Evolutionary conservation across 2,797 vertebrate genomes (phyloP).

Genomic region (Nyctibius grandis): DNA sequence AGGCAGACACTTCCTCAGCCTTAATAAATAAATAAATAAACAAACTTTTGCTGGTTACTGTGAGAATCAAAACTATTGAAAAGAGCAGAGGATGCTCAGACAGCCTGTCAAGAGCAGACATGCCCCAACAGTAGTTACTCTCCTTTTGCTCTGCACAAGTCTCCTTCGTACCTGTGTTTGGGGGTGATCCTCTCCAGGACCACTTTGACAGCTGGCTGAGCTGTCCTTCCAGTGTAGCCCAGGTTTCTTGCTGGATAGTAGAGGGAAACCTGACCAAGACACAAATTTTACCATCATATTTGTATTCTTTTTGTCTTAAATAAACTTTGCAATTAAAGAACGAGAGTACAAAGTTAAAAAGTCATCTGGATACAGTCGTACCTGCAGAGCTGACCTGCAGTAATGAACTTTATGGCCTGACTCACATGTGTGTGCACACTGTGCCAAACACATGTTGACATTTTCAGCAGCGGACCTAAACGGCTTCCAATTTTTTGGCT

Average conservation of each 20-base stretch:
- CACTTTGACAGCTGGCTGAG: background rate
- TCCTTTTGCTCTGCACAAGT: background rate
- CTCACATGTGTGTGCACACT: background rate
- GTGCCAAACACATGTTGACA: background rate
- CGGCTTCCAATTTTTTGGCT: background rate
- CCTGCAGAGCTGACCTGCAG: background rate
- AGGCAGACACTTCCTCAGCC: background rate
- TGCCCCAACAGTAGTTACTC: fast-evolving
- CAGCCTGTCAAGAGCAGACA: background rate
- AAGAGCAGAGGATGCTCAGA: background rate
- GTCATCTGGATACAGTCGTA: background rate
- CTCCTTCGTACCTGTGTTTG: background rate
- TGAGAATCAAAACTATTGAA: background rate
- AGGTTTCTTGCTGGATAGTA: constrained; percentile 27
- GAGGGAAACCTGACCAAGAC: constrained; percentile 51
- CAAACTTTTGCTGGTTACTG: background rate
- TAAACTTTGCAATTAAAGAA: background rate
- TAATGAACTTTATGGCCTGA: background rate
- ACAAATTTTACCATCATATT: background rate
- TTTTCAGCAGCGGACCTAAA: background rate
- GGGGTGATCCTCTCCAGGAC: background rate
- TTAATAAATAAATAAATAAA: background rate
- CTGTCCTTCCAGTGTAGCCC: background rate
- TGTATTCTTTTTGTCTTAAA: background rate
- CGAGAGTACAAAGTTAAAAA: background rate